Evolutionary conservation across 2,888 invertebrate genomes (phyloP).

Genomic region (Drosophila mimica): DNA sequence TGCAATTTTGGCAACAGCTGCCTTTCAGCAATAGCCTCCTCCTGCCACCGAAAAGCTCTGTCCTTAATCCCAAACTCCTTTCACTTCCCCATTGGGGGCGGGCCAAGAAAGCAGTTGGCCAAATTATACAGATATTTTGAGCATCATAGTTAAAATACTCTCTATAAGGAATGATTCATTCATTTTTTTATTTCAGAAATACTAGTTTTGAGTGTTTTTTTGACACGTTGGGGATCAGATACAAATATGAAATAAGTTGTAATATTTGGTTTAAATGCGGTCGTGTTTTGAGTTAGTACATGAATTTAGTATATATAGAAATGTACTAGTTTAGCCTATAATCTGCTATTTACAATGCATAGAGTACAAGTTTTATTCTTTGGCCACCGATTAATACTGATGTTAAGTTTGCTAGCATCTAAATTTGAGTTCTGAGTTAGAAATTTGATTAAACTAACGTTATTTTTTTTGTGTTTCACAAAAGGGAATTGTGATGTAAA

Average conservation of each 20-base stretch:
- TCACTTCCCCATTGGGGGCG: slow-evolving; percentile 14
- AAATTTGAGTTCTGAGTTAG: not conserved
- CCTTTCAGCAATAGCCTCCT: slow-evolving; percentile 64
- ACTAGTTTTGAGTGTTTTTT: not conserved
- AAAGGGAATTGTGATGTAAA: not conserved
- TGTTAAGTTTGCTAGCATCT: not conserved
- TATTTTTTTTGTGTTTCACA: not conserved
- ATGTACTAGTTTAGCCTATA: not conserved
- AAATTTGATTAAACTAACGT: not conserved
- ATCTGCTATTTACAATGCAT: not conserved
- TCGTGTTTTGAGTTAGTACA: accelerated
- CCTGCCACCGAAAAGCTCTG: slow-evolving; percentile 11
- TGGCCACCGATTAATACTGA: not conserved
- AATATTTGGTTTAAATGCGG: not conserved
- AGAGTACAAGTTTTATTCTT: not conserved
- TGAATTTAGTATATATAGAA: not conserved
- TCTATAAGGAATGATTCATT: not conserved
- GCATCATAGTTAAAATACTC: slow-evolving; percentile 8
- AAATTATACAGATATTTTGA: slow-evolving; percentile 3
- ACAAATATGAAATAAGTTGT: not conserved
- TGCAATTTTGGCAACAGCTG: slow-evolving; percentile 79
- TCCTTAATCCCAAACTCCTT: slow-evolving; percentile 11
- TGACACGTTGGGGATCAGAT: not conserved
- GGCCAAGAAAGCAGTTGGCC: slow-evolving; percentile 20
- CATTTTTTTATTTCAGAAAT: not conserved